Evolutionary conservation across 2,113 vertebrate genomes (phyloP).

Genomic region (Microcebus lehilahytsara): DNA sequence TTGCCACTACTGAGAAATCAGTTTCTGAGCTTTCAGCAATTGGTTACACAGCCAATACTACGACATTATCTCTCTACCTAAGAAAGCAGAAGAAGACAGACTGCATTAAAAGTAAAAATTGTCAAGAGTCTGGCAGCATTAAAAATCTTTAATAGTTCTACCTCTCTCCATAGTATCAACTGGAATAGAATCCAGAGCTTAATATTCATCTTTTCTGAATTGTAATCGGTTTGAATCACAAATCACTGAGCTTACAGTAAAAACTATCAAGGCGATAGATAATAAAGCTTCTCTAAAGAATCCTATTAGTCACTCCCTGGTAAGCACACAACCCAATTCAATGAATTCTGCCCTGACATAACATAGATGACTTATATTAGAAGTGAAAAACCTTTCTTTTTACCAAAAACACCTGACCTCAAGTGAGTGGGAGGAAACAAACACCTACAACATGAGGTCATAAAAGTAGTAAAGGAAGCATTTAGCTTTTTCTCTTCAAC

Average conservation of each 20-base stretch:
- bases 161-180: neutral
- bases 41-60: constrained; percentile 44
- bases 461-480: neutral
- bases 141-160: constrained; percentile 6
- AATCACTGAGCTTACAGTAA: neutral
- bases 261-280: constrained; percentile 18
- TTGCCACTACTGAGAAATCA: constrained; percentile 33
- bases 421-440: neutral
- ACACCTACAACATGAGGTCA: neutral
- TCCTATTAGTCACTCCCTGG: neutral
- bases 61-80: constrained; percentile 53
- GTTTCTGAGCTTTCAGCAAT: constrained; percentile 38
- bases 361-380: neutral
- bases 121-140: constrained; percentile 55
- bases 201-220: constrained; percentile 16
- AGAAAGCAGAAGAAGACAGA: constrained; percentile 56
- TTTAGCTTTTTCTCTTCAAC: constrained; percentile 8
- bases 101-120: constrained; percentile 49
- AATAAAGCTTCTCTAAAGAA: neutral
- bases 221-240: constrained; percentile 15
- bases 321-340: constrained; percentile 3
- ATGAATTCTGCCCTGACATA: neutral
- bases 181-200: neutral
- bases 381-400: constrained; percentile 1
- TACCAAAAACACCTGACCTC: neutral